Evolutionary conservation across 2,113 vertebrate species (phyloP), one percentile per base, ranked within the genome.

Genomic region (Phainopepla nitens): DNA sequence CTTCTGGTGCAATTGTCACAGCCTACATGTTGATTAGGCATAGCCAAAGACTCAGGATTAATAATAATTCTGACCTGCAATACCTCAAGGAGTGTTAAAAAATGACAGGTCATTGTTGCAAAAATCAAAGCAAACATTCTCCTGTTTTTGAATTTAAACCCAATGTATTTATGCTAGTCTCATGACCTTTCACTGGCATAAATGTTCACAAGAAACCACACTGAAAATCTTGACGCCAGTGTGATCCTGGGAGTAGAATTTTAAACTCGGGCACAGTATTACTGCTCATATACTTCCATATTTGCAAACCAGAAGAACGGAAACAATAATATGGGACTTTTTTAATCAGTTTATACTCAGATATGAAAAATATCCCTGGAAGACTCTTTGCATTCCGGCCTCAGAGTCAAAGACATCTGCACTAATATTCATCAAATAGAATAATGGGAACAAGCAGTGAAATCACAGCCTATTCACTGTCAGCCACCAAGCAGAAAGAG

Each of bases 391-490:
- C 56, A 71, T 83, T 82, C 24, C 49, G 92, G 61, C 41, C 65
- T 71, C 73, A 66, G 82, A 84, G 77, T 91, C 73, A 86, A 90
- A 90, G 76, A 68, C 80, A 92, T 83, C 60, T 94, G 53, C 44
- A 66, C 64, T 78, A 90, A 89, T 94, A 94, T 91, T 90, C 56
- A 58, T 75, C 64, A 91, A 71, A 81, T 64, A 77, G 51, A 91
- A 90, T 87, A 92, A 94, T 75, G 41, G 39, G 39, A 93, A 60
- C 19, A 77, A 79, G 65, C 47, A 62, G 20, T 44, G 57, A 96
- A 95, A 95, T 96, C 93, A 84, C 39, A 82, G 45, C 53, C 89
- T 83, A 87, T 94, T 94, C 83, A 92, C 39, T 75, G 49, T 79
- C 76, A 87, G 53, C 61, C 56, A 87, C 42, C 4, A 3, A 84